These are phyloP conservation scores for Leptinotarsa haldemani DNA, from an alignment of 2,888 invertebrate species.

Conservation along the genomic window DNA sequence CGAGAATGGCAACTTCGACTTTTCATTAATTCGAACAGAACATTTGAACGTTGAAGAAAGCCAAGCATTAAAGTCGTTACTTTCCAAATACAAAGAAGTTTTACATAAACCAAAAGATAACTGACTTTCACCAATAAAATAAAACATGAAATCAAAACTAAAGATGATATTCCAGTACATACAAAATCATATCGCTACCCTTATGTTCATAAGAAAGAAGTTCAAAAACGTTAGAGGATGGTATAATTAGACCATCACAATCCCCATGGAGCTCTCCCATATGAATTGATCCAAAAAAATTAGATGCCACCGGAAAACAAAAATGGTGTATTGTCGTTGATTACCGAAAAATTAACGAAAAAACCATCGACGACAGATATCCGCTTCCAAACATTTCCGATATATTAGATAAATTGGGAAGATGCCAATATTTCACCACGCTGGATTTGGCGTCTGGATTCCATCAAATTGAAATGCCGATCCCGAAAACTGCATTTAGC, in stretches of 20 bases:
- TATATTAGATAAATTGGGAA: too few species aligned
- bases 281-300: too few species aligned
- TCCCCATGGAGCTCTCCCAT: too few species aligned
- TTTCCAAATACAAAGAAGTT: conserved; percentile 26
- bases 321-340: too few species aligned
- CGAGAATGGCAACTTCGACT: neutral
- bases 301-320: too few species aligned
- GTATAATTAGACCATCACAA: conserved; percentile 14
- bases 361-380: too few species aligned
- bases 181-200: conserved; percentile 11
- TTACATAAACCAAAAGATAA: conserved; percentile 24
- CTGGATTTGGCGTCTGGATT: too few species aligned
- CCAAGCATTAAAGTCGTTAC: conserved; percentile 16
- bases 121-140: conserved; percentile 29
- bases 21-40: neutral
- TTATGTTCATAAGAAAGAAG: conserved; percentile 25
- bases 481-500: too few species aligned
- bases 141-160: conserved; percentile 37
- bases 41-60: conserved; percentile 31
- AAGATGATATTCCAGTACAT: conserved; percentile 22
- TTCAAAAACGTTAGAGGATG: conserved; percentile 22
- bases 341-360: too few species aligned
- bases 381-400: too few species aligned
- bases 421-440: too few species aligned
- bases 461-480: too few species aligned